Conservation (phyloP, 2,888 invertebrate species). For the Anticlea derivata region DNA sequence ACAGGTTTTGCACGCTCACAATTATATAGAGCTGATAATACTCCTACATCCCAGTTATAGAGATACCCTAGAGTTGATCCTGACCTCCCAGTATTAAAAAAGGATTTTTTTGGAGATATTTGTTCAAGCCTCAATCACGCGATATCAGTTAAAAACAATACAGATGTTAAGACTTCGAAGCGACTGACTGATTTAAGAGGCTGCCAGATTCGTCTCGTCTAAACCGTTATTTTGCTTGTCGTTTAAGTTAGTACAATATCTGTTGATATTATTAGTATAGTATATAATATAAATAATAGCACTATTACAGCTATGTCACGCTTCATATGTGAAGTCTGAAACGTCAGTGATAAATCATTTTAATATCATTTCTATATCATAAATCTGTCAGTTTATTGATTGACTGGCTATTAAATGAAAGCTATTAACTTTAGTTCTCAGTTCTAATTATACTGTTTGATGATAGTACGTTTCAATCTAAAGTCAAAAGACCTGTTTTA, state of each 20-base stretch:
- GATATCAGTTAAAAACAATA: no score
- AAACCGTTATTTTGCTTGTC: no score
- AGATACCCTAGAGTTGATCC: neutral
- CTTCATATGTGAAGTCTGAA: slow-evolving; percentile 32
- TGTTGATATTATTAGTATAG: no score
- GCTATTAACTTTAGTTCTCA: slow-evolving; percentile 23
- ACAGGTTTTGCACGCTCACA: slow-evolving; percentile 36
- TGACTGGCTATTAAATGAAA: slow-evolving; percentile 22
- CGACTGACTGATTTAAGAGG: no score
- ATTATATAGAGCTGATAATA: slow-evolving; percentile 35
- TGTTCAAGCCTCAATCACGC: no score
- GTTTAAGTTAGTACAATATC: no score
- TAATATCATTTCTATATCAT: slow-evolving; percentile 27
- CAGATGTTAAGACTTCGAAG: no score
- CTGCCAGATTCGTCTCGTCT: no score
- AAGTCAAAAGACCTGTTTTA: neutral
- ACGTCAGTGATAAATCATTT: slow-evolving; percentile 27
- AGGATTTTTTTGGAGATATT: neutral
- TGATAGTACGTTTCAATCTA: slow-evolving; percentile 17
- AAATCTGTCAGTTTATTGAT: slow-evolving; percentile 29
- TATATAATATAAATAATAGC: no score
- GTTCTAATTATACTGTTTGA: slow-evolving; percentile 19
- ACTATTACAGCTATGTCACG: slow-evolving; percentile 34
- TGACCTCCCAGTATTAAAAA: neutral
- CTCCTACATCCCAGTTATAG: slow-evolving; percentile 11